phyloP scores from a whole-genome alignment of 2,113 vertebrate species.

The Typhlomys cinereus region DNA sequence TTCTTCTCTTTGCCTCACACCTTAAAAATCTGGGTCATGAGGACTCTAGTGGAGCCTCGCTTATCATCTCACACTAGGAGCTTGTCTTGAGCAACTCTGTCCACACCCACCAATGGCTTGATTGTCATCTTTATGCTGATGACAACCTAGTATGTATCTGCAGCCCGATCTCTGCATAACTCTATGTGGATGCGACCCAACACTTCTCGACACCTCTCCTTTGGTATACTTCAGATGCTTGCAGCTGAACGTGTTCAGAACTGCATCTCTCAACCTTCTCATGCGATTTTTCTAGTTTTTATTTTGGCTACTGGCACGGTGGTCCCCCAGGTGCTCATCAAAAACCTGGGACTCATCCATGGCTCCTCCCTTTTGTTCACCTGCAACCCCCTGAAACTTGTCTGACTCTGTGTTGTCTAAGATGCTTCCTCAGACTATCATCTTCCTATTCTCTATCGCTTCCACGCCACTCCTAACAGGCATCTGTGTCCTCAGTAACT shows the following conservation, averaged over 20 bases:
- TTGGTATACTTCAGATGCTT: conserved; percentile 30
- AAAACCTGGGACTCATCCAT: not conserved
- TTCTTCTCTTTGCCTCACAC: conserved; percentile 26
- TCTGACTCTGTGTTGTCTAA: not conserved
- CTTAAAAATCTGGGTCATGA: not conserved
- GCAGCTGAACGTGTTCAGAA: conserved; percentile 56
- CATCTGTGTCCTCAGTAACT: not conserved
- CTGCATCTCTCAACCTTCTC: conserved; percentile 42
- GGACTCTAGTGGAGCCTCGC: not conserved
- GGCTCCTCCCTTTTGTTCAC: not conserved
- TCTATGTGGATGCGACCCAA: conserved; percentile 42
- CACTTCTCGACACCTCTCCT: not conserved
- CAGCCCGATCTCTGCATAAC: conserved; percentile 62
- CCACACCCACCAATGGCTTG: conserved; percentile 66
- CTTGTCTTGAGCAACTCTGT: conserved; percentile 53
- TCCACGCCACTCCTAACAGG: not conserved
- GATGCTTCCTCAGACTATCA: not conserved
- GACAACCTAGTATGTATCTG: conserved; percentile 69
- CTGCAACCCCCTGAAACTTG: not conserved
- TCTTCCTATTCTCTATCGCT: not conserved
- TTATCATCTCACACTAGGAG: conserved; percentile 25
- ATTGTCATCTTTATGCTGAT: conserved; percentile 71
- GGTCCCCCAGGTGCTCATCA: not conserved
- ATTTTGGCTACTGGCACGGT: not conserved
- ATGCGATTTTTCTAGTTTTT: not conserved